Evolutionary conservation across 2,888 invertebrate genomes (phyloP).

Genomic region (Hyles lineata): DNA sequence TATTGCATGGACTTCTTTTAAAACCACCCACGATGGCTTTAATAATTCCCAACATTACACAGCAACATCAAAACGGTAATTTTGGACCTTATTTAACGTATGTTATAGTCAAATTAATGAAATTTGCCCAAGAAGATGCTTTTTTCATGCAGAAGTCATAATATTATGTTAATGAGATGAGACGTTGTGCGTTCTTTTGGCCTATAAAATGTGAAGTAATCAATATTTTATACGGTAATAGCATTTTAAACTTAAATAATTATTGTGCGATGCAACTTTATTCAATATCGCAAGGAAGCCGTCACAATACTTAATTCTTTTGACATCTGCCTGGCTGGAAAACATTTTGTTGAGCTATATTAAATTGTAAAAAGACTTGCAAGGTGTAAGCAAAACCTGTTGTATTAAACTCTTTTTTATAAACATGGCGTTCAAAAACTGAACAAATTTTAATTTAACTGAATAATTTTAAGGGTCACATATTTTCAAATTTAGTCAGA

Average conservation of each 20-base stretch:
- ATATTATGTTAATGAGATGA: conserved; percentile 45
- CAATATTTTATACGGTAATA: conserved; percentile 37
- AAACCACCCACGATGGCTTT: conserved; percentile 55
- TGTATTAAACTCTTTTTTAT: neutral
- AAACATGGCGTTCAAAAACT: neutral
- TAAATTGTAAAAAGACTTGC: conserved; percentile 1
- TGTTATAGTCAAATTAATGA: conserved; percentile 50
- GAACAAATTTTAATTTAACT: neutral
- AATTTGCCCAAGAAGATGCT: conserved; percentile 47
- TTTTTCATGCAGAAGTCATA: conserved; percentile 47
- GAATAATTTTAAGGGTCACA: neutral
- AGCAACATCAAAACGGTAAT: conserved; percentile 45
- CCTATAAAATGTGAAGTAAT: conserved; percentile 26
- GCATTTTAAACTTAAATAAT: conserved; percentile 27
- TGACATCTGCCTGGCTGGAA: conserved; percentile 5
- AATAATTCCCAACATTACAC: conserved; percentile 46
- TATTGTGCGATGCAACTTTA: conserved; percentile 8
- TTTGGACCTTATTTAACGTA: conserved; percentile 49
- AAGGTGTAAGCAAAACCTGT: neutral
- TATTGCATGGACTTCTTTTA: conserved; percentile 43
- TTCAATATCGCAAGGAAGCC: conserved; percentile 15
- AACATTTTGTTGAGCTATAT: conserved; percentile 5
- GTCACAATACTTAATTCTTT: conserved; percentile 14
- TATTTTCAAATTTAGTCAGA: neutral
- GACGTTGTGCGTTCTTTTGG: conserved; percentile 27